phyloP scores from a whole-genome alignment of 2,797 vertebrate genomes.

The Gephyroberyx darwinii region DNA sequence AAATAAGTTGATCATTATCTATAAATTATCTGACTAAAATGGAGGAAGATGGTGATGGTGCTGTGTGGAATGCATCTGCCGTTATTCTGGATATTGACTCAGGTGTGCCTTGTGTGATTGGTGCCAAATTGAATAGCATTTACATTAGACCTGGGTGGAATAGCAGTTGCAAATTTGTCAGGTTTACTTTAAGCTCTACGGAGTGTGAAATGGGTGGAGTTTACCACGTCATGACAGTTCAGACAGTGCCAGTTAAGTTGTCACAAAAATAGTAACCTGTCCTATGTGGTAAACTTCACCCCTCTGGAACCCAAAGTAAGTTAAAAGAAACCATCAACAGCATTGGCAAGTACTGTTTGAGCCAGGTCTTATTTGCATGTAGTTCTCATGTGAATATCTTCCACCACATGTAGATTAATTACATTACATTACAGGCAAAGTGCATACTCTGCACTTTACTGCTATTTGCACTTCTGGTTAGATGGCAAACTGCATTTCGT shows the following conservation, averaged over 20 bases:
- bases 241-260: not conserved
- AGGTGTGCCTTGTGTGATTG: conserved; percentile 70
- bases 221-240: not conserved
- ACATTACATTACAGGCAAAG: no score
- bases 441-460: no score
- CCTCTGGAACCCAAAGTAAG: no score
- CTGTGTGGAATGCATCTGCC: conserved; percentile 79
- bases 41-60: conserved; percentile 57
- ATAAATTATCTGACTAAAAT: conserved; percentile 56
- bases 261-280: no score
- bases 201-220: not conserved
- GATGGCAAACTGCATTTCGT: no score
- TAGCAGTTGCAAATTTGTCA: not conserved
- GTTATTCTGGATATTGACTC: conserved; percentile 84
- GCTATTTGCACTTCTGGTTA: no score
- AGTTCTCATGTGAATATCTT: not conserved
- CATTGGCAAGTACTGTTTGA: not conserved
- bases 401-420: not conserved
- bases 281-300: not conserved
- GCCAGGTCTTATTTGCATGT: not conserved
- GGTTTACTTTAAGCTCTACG: not conserved
- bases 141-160: not conserved
- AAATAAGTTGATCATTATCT: conserved; percentile 38
- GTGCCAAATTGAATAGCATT: not conserved
- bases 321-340: not conserved